phyloP scores from a whole-genome alignment of 2,888 invertebrate genomes.

The Latrodectus hesperus region DNA sequence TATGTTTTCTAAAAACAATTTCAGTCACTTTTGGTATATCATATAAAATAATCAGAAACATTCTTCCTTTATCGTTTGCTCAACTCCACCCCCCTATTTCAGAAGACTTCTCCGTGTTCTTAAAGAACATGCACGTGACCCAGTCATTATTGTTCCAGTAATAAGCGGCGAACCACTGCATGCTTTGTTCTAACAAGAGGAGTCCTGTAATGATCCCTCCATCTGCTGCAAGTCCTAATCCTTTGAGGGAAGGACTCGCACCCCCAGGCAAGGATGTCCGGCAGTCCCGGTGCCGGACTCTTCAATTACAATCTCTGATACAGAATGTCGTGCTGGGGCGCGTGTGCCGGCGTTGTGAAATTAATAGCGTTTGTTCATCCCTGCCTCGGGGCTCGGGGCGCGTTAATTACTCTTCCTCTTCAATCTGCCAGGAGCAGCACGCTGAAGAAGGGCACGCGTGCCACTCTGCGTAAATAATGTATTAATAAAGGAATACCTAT shows the following conservation, averaged over 20 bases:
- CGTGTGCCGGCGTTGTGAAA: slow-evolving; percentile 32
- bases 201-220: neutral
- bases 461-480: too few species aligned
- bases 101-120: too few species aligned
- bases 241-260: neutral
- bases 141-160: neutral
- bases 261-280: neutral
- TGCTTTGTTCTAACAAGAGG: neutral
- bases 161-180: neutral
- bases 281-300: slow-evolving; percentile 23
- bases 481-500: too few species aligned
- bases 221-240: neutral
- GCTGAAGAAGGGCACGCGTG: neutral
- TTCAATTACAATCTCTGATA: slow-evolving; percentile 43
- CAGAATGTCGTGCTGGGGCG: slow-evolving; percentile 23
- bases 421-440: slow-evolving; percentile 4
- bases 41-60: too few species aligned
- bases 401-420: slow-evolving; percentile 55
- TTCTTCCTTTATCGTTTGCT: too few species aligned
- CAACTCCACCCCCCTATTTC: too few species aligned
- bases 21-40: too few species aligned
- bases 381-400: slow-evolving; percentile 18
- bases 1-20: too few species aligned
- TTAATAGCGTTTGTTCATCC: slow-evolving; percentile 55
- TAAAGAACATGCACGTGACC: neutral